phyloP scores from a whole-genome alignment of 2,888 invertebrate species.

The Pachymerium ferrugineum region DNA sequence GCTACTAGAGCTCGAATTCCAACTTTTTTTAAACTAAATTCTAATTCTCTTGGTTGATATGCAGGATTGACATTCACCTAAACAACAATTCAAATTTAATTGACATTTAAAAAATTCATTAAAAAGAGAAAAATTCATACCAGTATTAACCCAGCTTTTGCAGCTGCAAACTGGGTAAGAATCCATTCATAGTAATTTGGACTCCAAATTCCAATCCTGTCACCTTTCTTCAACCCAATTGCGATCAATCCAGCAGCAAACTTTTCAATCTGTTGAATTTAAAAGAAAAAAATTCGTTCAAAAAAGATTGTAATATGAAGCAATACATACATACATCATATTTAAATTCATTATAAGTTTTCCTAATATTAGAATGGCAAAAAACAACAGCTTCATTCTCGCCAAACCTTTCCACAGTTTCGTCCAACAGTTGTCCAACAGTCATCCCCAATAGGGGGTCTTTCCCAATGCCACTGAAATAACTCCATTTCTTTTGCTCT shows the following conservation, averaged over 20 bases:
- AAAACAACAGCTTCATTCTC: constrained; percentile 43
- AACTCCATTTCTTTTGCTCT: background rate
- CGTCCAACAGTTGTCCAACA: constrained; percentile 56
- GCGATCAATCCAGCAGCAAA: constrained; percentile 65
- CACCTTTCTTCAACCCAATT: constrained; percentile 64
- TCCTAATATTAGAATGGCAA: background rate
- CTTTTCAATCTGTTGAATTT: constrained; percentile 57
- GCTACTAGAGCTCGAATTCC: constrained; percentile 62
- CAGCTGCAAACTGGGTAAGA: constrained; percentile 62
- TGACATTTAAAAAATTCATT: no score
- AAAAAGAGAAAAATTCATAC: no score
- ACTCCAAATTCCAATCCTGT: constrained; percentile 71
- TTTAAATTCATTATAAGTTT: background rate
- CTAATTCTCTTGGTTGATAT: constrained; percentile 63
- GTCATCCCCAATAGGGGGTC: constrained; percentile 54
- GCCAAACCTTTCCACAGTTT: constrained; percentile 54
- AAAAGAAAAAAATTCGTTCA: no score
- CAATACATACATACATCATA: background rate
- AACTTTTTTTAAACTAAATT: constrained; percentile 66
- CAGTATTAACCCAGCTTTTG: constrained; percentile 65
- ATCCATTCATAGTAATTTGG: constrained; percentile 75
- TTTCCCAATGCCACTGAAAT: constrained; percentile 30
- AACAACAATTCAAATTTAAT: no score
- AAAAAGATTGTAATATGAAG: no score
- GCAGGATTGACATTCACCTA: constrained; percentile 61